Conservation (phyloP, 1,140 invertebrate species). For the Hermetia illucens region DNA sequence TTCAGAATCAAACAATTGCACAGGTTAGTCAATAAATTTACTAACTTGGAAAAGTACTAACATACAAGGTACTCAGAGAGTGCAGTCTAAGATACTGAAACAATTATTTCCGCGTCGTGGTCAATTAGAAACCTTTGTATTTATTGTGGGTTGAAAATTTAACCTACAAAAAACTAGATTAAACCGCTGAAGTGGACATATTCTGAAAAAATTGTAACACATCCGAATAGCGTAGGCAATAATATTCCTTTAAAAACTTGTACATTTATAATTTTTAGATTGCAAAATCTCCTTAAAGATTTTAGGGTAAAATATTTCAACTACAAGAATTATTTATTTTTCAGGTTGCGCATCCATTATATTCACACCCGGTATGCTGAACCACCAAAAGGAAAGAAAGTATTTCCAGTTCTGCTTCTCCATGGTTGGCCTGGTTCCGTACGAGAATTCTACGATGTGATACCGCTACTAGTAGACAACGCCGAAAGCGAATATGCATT, state of each 20-base stretch:
- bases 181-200: no score
- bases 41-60: no score
- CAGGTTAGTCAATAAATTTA: no score
- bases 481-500: conserved; percentile 48
- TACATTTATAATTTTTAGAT: no score
- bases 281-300: no score
- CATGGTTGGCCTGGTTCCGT: conserved; percentile 89
- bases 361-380: conserved; percentile 44
- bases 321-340: conserved; percentile 5
- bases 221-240: not conserved
- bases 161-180: conserved; percentile 7
- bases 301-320: no score
- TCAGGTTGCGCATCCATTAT: conserved; percentile 59
- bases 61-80: no score
- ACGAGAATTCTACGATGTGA: conserved; percentile 71
- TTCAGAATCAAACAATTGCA: no score
- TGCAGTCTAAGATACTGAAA: no score
- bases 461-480: conserved; percentile 45
- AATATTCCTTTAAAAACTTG: not conserved
- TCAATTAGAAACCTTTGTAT: no score
- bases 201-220: conserved; percentile 5
- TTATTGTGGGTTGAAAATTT: no score
- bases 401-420: conserved; percentile 51
- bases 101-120: no score
- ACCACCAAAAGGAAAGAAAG: conserved; percentile 21